These are phyloP conservation scores for Zoanthus solanderi DNA, from an alignment of 92 coral and sea anemone species.

Conservation along the genomic window DNA sequence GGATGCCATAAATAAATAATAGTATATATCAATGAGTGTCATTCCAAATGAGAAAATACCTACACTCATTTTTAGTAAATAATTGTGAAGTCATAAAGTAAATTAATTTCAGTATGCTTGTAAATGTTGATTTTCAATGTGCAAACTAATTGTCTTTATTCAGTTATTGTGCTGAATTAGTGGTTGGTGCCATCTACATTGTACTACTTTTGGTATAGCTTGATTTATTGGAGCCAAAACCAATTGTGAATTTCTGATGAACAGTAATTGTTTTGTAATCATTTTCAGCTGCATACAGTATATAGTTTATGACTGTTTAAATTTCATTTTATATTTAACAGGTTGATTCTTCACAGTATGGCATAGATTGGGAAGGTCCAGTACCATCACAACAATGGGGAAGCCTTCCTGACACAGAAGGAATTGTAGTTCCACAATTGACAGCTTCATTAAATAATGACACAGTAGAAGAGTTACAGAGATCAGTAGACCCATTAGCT, in stretches of 20 bases:
- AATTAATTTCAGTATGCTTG: too few relatives aligned
- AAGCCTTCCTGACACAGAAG: slow-evolving; percentile 19
- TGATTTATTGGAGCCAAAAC: too few relatives aligned
- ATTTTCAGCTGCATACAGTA: too few relatives aligned
- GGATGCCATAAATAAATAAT: too few relatives aligned
- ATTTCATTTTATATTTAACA: slow-evolving; percentile 1
- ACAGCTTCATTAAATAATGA: slow-evolving; percentile 12
- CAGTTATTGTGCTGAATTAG: too few relatives aligned
- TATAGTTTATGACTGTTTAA: background rate
- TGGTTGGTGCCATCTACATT: too few relatives aligned
- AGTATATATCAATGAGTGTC: background rate
- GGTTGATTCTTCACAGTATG: slow-evolving; percentile 32
- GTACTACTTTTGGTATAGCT: too few relatives aligned
- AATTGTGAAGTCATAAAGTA: too few relatives aligned
- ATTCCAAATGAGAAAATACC: background rate
- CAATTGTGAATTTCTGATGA: too few relatives aligned
- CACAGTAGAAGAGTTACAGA: background rate
- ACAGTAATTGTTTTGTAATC: too few relatives aligned
- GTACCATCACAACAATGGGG: slow-evolving; percentile 41
- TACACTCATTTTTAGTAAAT: background rate
- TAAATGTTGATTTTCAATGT: too few relatives aligned
- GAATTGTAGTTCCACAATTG: slow-evolving; percentile 35
- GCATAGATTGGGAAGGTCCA: slow-evolving; percentile 52
- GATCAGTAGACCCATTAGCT: slow-evolving; percentile 3
- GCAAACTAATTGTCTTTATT: too few relatives aligned